Percentiles rank a stretch among this genome's conserved stretches.
Conservation (phyloP, 2,113 vertebrate genomes). For the Thomomys bottae region DNA sequence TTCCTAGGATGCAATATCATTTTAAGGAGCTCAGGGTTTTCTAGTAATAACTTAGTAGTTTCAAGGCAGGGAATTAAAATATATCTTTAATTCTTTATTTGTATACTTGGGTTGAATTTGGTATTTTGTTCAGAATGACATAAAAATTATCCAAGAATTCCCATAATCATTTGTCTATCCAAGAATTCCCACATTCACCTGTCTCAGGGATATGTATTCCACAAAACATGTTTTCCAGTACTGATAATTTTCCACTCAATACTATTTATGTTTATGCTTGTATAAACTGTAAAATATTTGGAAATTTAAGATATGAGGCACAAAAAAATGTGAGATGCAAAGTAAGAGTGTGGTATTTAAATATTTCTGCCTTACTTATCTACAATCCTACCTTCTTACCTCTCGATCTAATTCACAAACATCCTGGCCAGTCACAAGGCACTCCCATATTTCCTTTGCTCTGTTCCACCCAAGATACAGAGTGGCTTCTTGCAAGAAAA, state of each 20-base stretch:
- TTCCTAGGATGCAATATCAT: background rate
- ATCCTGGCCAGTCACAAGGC: constrained; percentile 96
- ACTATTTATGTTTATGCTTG: background rate
- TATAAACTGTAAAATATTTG: background rate
- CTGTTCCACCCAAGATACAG: constrained; percentile 98
- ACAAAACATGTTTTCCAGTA: background rate
- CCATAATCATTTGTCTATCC: background rate
- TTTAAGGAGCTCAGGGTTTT: background rate
- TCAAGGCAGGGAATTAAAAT: background rate
- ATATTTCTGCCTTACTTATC: background rate
- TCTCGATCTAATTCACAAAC: constrained; percentile 98
- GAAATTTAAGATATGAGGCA: background rate
- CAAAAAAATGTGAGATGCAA: background rate
- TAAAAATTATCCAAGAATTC: constrained; percentile 20
- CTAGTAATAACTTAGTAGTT: constrained; percentile 39
- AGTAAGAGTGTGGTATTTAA: background rate
- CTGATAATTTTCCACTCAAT: background rate
- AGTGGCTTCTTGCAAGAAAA: constrained; percentile 99
- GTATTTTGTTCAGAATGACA: constrained; percentile 28
- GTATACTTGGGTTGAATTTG: constrained; percentile 22
- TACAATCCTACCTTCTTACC: constrained; percentile 83
- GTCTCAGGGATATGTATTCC: background rate
- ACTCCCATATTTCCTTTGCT: constrained; percentile 99
- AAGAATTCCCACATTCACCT: background rate
- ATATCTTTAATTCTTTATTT: background rate